Evolutionary conservation across 1,140 invertebrate species (phyloP).

Genomic region (Eueides isabella): DNA sequence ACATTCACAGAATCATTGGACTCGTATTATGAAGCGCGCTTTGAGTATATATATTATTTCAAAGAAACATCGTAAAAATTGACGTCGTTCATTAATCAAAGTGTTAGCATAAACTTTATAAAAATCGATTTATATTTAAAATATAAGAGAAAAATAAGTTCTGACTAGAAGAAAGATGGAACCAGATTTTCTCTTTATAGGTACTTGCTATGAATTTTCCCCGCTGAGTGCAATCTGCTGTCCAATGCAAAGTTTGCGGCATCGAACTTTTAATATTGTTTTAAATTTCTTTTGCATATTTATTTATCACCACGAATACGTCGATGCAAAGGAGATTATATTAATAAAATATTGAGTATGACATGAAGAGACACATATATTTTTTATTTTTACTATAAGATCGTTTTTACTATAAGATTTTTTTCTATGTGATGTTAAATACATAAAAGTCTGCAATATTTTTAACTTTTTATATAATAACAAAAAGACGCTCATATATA

Average conservation of each 20-base stretch:
- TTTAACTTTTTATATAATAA: no score
- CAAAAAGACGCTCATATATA: no score
- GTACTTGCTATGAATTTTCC: slow-evolving; percentile 11
- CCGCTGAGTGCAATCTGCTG: slow-evolving; percentile 14
- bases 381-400: neutral
- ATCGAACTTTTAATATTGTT: slow-evolving; percentile 18
- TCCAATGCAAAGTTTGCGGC: slow-evolving; percentile 11
- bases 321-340: neutral
- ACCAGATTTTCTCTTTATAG: neutral
- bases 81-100: no score
- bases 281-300: slow-evolving; percentile 10
- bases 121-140: neutral
- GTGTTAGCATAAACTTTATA: neutral
- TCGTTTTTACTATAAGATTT: no score
- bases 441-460: no score
- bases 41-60: no score
- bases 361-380: neutral
- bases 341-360: neutral
- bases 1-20: no score
- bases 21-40: no score
- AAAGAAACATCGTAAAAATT: no score
- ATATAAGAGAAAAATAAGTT: neutral
- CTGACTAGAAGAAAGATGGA: neutral
- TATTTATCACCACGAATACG: neutral
- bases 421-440: no score